Evolutionary conservation across 2,888 invertebrate genomes (phyloP).

Genomic region (Hirtodrosophila confusa): DNA sequence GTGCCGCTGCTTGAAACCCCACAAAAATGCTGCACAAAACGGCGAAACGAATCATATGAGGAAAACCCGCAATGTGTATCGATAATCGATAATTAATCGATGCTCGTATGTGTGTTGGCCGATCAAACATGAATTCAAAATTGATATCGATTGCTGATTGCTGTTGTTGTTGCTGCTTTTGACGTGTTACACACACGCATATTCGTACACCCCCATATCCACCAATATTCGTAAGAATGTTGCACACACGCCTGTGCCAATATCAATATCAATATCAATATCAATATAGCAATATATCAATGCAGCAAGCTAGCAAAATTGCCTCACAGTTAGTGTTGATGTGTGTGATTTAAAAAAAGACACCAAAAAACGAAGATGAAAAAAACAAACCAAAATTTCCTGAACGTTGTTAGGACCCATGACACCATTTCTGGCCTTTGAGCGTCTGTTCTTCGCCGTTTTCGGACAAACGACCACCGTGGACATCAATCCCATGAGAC

Average conservation of each 20-base stretch:
- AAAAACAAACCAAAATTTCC: slow-evolving; percentile 31
- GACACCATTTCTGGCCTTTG: slow-evolving; percentile 96
- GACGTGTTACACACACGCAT: slow-evolving; percentile 27
- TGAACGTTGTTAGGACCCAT: slow-evolving; percentile 85
- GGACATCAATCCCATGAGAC: slow-evolving; percentile 91
- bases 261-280: slow-evolving; percentile 26
- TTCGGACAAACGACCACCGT: slow-evolving; percentile 96
- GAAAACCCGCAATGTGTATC: slow-evolving; percentile 44
- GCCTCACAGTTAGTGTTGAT: slow-evolving; percentile 44
- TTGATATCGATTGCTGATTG: slow-evolving; percentile 15
- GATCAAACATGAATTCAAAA: slow-evolving; percentile 29
- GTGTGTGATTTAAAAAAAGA: slow-evolving; percentile 3
- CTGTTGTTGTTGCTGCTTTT: slow-evolving; percentile 65
- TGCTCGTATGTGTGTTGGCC: slow-evolving; percentile 58
- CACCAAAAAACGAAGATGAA: slow-evolving; percentile 1
- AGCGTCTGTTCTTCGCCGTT: slow-evolving; percentile 98
- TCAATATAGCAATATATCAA: slow-evolving; percentile 33
- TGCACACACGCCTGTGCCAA: slow-evolving; percentile 77
- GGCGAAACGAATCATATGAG: slow-evolving; percentile 66
- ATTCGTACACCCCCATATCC: slow-evolving; percentile 31
- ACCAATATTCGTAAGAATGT: slow-evolving; percentile 36
- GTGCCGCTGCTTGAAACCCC: slow-evolving; percentile 66
- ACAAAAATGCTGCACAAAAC: slow-evolving; percentile 51
- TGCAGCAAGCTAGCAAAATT: slow-evolving; percentile 30
- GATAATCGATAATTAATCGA: slow-evolving; percentile 46